Conservation (phyloP, 2,888 invertebrate genomes). For the Theretra japonica region DNA sequence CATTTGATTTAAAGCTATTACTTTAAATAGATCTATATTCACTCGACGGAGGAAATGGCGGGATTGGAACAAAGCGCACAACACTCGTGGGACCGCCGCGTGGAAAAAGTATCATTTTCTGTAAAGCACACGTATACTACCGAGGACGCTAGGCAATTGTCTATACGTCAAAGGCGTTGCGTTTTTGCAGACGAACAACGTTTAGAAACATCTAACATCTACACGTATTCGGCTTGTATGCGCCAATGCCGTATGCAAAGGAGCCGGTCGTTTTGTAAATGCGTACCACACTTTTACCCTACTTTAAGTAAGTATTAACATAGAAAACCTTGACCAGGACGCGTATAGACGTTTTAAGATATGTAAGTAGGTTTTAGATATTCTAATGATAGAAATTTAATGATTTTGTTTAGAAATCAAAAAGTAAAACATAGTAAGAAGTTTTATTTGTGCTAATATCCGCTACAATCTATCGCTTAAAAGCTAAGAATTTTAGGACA, state of each 20-base stretch:
- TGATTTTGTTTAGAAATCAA: not conserved
- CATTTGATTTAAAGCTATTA: not conserved
- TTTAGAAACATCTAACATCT: conserved; percentile 85
- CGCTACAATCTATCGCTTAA: too few species aligned
- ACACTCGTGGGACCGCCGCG: conserved; percentile 87
- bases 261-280: conserved; percentile 86
- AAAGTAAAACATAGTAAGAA: not conserved
- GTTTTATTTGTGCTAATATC: too few species aligned
- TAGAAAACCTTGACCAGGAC: not conserved
- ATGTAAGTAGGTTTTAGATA: not conserved
- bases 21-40: conserved; percentile 84
- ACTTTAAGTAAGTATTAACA: conserved; percentile 75
- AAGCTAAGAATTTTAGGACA: not conserved
- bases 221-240: conserved; percentile 90
- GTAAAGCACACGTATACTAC: conserved; percentile 92
- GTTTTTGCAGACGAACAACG: conserved; percentile 88
- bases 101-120: conserved; percentile 87
- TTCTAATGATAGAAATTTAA: not conserved
- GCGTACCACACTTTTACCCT: conserved; percentile 90
- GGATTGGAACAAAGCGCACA: conserved; percentile 88
- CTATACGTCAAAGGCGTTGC: conserved; percentile 88
- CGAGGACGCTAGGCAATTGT: conserved; percentile 88
- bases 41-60: conserved; percentile 89
- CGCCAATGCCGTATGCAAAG: conserved; percentile 89
- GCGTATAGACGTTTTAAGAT: not conserved